Conservation (phyloP, 2,113 vertebrate genomes). For the rabbit (Oryctolagus cuniculus) region DNA sequence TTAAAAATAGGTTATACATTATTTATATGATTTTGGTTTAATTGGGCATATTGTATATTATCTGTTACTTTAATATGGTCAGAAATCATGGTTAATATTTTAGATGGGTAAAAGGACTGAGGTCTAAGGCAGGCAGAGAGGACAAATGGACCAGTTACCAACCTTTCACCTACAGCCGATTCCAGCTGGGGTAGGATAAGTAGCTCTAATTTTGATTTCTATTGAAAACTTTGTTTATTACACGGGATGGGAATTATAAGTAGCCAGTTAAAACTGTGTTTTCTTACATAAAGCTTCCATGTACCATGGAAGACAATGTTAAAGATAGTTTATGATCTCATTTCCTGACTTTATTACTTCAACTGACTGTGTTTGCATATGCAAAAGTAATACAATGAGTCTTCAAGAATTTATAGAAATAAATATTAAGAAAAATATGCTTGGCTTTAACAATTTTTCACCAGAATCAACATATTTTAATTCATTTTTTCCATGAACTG, state of each 20-base stretch:
- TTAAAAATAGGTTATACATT: not conserved
- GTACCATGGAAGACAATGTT: not conserved
- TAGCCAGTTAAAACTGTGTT: not conserved
- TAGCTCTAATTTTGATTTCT: not conserved
- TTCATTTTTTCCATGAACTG: too few species aligned
- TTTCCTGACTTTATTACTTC: slow-evolving; percentile 23
- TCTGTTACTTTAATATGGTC: not conserved
- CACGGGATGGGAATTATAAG: not conserved
- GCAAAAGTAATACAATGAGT: not conserved
- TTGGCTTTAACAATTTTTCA: too few species aligned
- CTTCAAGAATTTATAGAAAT: too few species aligned
- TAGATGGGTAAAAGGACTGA: not conserved
- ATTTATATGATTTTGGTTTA: not conserved
- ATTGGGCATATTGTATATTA: not conserved
- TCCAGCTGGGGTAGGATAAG: not conserved
- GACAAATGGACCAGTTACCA: not conserved
- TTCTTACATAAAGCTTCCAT: not conserved
- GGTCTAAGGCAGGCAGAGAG: not conserved
- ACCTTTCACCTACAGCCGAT: not conserved
- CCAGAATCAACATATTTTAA: too few species aligned
- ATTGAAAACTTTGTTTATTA: slow-evolving; percentile 7
- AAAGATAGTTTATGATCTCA: not conserved
- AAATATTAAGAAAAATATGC: too few species aligned
- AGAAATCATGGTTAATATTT: not conserved
- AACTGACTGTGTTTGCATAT: slow-evolving; percentile 10